Evolutionary conservation across 2,888 invertebrate species (phyloP).

Genomic region (Orthosia gothica): DNA sequence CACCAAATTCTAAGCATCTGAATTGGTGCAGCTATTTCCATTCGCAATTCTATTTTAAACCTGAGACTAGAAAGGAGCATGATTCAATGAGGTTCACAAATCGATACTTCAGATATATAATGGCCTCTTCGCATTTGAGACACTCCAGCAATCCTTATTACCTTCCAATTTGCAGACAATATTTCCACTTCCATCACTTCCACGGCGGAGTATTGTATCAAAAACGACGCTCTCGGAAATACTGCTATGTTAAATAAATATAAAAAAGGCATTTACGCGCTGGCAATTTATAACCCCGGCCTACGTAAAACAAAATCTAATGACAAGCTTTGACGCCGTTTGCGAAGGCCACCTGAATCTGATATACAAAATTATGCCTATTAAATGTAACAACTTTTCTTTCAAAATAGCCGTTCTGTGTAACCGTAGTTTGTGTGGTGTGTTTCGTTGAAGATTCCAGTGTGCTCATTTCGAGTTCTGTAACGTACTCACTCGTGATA

Average conservation of each 20-base stretch:
- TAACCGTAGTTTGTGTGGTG: conserved; percentile 16
- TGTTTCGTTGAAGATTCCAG: conserved; percentile 1
- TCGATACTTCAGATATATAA: conserved; percentile 3
- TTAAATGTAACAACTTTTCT: no score
- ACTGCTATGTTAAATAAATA: conserved; percentile 38
- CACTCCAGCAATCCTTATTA: neutral
- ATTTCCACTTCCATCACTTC: conserved; percentile 8
- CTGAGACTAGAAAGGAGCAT: conserved; percentile 6
- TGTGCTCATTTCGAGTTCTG: no score
- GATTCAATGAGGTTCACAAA: conserved; percentile 10
- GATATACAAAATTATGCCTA: no score
- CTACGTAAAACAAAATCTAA: no score
- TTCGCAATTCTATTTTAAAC: conserved; percentile 16
- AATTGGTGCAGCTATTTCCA: conserved; percentile 25
- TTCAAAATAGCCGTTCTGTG: no score
- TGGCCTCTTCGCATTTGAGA: neutral
- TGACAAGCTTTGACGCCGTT: no score
- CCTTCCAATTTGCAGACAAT: conserved; percentile 3
- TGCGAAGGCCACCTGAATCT: no score
- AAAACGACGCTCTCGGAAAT: conserved; percentile 15
- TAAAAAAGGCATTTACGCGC: conserved; percentile 48
- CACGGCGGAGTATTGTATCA: conserved; percentile 9
- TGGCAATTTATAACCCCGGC: conserved; percentile 59
- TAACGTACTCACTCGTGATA: no score
- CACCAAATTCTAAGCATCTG: neutral